Base-by-base conservation (phyloP, 2,888 invertebrate genomes). In the Drosophila barbarae region DNA sequence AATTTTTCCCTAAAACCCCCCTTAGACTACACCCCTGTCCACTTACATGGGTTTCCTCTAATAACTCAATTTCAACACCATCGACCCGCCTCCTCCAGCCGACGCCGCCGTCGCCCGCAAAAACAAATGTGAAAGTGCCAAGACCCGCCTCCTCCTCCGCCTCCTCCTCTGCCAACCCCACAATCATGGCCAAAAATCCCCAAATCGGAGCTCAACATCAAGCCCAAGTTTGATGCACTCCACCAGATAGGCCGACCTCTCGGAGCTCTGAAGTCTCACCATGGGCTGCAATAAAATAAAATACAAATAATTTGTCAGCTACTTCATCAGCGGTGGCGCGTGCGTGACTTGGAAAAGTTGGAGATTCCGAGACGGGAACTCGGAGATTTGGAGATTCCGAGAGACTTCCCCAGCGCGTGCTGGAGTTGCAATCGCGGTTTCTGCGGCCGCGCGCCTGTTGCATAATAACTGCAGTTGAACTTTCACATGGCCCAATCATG, bases 241-340 rank as follows among this genome's bases (percentile, higher is more conserved):
- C n/a, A 51, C 49, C n/a, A 68, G 76, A 78, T 78, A 74, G 74
- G 21, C 39, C 56, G 52, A 69, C 67, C 68, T 68, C 53, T 13
- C 41, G 23, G 41, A 28, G 26, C 41, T 50, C 21, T 28, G 42
- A 10, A 41, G 58, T 18, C 49, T 21, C 47, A 21, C 34, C 41
- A 35, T 50, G 58, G 76, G 36, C 42, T 55, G 60, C 52, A 78
- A 76, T 74, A 68, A 80, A 78, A 68, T 42, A 35, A 57, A 52
- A 60, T 56, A 39, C 51, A 51, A 56, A 67, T 76, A 77, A 81
- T 80, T 74, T 81, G 58, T 69, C 65, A 72, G 77, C 81, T 74
- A 76, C 79, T 81, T 81, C 73, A 73, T 77, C 78, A 70, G 72
- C 64, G 15, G 63, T 46, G 61, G 66, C 79, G 73, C 82, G 79